These are phyloP conservation scores for Metopia argyrocephala DNA, from an alignment of 2,888 invertebrate genomes.

Conservation along the genomic window DNA sequence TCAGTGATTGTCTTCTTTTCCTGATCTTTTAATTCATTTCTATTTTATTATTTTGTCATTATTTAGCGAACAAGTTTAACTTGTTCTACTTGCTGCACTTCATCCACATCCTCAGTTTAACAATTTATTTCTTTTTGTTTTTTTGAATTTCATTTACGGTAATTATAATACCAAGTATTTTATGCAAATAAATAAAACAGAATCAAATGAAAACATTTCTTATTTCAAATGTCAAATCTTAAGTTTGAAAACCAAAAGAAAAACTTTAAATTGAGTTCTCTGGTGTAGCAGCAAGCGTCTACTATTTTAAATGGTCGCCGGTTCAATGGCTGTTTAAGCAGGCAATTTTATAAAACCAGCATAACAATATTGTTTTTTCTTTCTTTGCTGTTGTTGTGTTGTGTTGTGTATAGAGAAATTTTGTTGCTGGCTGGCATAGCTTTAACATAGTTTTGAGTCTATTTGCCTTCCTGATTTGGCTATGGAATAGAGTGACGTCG, in stretches of 20 bases:
- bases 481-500: not conserved
- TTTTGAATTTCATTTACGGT: slow-evolving; percentile 56
- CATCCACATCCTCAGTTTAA: not conserved
- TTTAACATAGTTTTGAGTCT: slow-evolving; percentile 43
- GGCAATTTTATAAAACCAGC: slow-evolving; percentile 55
- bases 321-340: slow-evolving; percentile 31
- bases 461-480: slow-evolving; percentile 56
- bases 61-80: slow-evolving; percentile 48
- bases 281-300: not conserved
- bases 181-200: slow-evolving; percentile 31
- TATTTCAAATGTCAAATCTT: slow-evolving; percentile 50
- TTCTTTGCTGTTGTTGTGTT: too few relatives aligned
- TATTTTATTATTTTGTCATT: slow-evolving; percentile 29
- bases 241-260: too few relatives aligned
- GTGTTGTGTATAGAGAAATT: not conserved
- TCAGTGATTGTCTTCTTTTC: not conserved
- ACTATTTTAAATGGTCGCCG: not conserved
- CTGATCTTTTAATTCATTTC: not conserved
- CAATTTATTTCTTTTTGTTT: slow-evolving; percentile 32
- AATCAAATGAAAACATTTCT: slow-evolving; percentile 36
- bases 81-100: slow-evolving; percentile 12
- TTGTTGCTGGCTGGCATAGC: too few relatives aligned
- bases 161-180: slow-evolving; percentile 47
- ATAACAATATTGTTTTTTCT: too few relatives aligned
- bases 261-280: slow-evolving; percentile 54